Base-by-base conservation (phyloP, 2,888 invertebrate genomes). In the Drosophila algonquin region DNA sequence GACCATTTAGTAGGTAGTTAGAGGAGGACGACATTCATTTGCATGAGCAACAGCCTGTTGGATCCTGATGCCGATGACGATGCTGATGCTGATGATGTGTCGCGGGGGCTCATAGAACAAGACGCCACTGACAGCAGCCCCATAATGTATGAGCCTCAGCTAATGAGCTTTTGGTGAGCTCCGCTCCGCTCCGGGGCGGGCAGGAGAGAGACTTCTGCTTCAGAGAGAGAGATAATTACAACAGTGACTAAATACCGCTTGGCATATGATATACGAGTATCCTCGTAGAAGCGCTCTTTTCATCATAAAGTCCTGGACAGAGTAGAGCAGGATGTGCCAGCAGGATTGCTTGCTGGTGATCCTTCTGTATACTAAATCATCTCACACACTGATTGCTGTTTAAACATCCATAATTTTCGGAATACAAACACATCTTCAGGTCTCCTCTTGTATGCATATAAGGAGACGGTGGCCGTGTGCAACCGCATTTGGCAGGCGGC, bases 1-100 rank as follows among this genome's bases (percentile, higher is more conserved):
- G 78, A 74, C 76, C 83, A 83, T 87, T 83, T 82, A 80, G 80
- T 85, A 85, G 80, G 86, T 87, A 78, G 83, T 87, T 82, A 76
- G 72, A 63, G 63, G 40, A 52, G 48, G 71, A 53, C 71, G 64
- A 76, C 74, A 63, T 73, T 74, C 85, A 84, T 81, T 81, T 87
- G 87, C 85, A 84, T 81, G 75, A 68, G 57, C 75, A 75, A 53
- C 84, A 80, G 87, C 71, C 77, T 71, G 80, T 76, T 79, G 70
- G 76, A 48, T 76, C 56, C 18, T 40, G 54, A 10, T 64, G 60
- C 27, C 46, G 58, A n/a, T 64, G 58, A 46, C 53, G 55, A 18
- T 70, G 48, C 35, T 74, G 67, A 44, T 27, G 60, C 56, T 69
- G 72, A 58, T 27, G 60, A 18, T 67, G 74, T 57, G 51, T 44